phyloP scores from a whole-genome alignment of 2,888 invertebrate genomes.

The Ochlodes sylvanus region DNA sequence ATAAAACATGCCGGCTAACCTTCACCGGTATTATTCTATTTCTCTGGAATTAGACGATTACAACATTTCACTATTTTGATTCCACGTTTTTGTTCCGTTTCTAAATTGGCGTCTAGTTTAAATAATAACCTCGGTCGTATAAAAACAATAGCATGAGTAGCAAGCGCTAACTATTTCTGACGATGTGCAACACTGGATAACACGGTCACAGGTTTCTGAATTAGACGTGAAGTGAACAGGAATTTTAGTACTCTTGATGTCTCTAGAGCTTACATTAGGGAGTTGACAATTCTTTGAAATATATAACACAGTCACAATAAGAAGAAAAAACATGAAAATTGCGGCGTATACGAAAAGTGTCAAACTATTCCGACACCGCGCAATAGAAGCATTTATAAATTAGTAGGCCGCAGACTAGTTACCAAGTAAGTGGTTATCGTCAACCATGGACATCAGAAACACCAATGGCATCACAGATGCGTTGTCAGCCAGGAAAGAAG shows the following conservation, averaged over 20 bases:
- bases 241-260: background rate
- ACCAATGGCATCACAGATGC: too few species aligned
- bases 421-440: too few species aligned
- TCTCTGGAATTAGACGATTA: constrained; percentile 76
- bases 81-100: constrained; percentile 64
- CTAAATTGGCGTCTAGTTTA: constrained; percentile 61
- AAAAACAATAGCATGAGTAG: constrained; percentile 45
- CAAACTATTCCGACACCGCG: too few species aligned
- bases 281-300: too few species aligned
- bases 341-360: too few species aligned
- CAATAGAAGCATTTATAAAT: too few species aligned
- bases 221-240: background rate
- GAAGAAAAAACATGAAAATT: too few species aligned
- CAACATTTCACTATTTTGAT: constrained; percentile 68
- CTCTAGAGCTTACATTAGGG: too few species aligned
- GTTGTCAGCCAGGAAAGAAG: too few species aligned
- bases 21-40: constrained; percentile 65
- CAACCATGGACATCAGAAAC: too few species aligned
- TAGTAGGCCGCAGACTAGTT: too few species aligned
- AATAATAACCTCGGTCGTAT: constrained; percentile 55
- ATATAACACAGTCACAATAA: too few species aligned
- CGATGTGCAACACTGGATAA: constrained; percentile 1
- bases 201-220: constrained; percentile 11
- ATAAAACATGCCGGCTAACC: constrained; percentile 57
- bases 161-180: constrained; percentile 19